Base-by-base conservation (phyloP, 2,888 invertebrate genomes). In the Ramazzottius varieornatus region DNA sequence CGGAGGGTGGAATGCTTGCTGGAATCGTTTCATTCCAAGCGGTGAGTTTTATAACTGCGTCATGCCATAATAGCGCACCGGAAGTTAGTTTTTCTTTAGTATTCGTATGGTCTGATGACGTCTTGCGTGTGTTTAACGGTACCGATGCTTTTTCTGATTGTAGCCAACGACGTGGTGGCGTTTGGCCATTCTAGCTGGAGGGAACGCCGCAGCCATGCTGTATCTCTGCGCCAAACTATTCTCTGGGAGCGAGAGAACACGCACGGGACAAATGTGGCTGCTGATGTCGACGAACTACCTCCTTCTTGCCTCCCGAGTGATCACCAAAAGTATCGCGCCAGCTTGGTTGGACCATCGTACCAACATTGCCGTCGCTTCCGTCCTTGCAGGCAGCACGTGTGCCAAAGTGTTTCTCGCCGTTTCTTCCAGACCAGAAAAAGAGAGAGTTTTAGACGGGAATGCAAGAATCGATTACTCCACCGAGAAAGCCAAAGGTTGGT, bases 241-340 rank as follows among this genome's bases (percentile, higher is more conserved):
- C 72, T 72, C 69, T 70, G 29, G 68, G 66, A 70, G 63, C 73
- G 73, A 73, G 74, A 75, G 20, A 69, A 74, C 46, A 68, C 74
- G 16, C 67, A 75, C 1, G n/a, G 16, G 29, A 29, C 13, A 54
- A 8, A 16, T 54, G 16, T 54, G 54, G 54, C 13, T 54, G 54
- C 54, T 54, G 54, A n/a, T 54, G 29, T 4, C n/a, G 20, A 24
- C n/a, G n/a, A 16, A 54, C 29, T 29, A 74, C 63, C 69, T 71
- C 16, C 71, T 74, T 66, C 66, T 76, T 32, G 68, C 70, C 1
- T 70, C 72, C 65, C 69, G 76, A 24, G 69, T 76, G 1, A 75
- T 74, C 74, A 73, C 72, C 65, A 68, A 69, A 1, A 71, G 74
- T 2, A 73, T 76, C 69, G 72, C 74, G 16, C 76, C 76, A 2